These are phyloP conservation scores for Sceloporus undulatus DNA, from an alignment of 2,113 vertebrate genomes.

Conservation along the genomic window DNA sequence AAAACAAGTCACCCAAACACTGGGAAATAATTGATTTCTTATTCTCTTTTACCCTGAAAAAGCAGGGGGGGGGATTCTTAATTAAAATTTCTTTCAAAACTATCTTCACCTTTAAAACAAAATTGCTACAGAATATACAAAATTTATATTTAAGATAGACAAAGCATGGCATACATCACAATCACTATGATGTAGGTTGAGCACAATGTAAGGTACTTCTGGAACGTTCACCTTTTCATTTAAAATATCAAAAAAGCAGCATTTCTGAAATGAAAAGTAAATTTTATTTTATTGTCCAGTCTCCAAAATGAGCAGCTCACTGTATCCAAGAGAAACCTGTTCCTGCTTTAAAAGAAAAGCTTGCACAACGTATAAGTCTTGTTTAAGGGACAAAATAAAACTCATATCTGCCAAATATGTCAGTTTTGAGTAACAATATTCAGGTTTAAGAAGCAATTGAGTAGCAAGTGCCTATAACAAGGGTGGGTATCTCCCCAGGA, in stretches of 20 bases:
- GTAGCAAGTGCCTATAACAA: not conserved
- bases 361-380: not conserved
- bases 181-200: not conserved
- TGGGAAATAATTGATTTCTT: constrained; percentile 39
- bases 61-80: not conserved
- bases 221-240: not conserved
- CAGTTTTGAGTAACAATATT: not conserved
- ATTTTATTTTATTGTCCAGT: not conserved
- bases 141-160: not conserved
- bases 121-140: not conserved
- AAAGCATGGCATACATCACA: not conserved
- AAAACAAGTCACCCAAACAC: constrained; percentile 26
- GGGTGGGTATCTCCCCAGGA: not conserved
- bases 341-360: not conserved
- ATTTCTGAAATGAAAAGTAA: not conserved
- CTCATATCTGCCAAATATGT: not conserved
- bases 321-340: not conserved
- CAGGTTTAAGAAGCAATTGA: not conserved
- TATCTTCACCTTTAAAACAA: not conserved
- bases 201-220: too few species aligned
- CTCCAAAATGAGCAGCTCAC: not conserved
- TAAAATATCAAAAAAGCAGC: not conserved
- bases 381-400: not conserved
- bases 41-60: constrained; percentile 17
- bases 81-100: not conserved